These are phyloP conservation scores for Microtus richardsoni DNA, from an alignment of 2,113 vertebrate species.

Conservation along the genomic window DNA sequence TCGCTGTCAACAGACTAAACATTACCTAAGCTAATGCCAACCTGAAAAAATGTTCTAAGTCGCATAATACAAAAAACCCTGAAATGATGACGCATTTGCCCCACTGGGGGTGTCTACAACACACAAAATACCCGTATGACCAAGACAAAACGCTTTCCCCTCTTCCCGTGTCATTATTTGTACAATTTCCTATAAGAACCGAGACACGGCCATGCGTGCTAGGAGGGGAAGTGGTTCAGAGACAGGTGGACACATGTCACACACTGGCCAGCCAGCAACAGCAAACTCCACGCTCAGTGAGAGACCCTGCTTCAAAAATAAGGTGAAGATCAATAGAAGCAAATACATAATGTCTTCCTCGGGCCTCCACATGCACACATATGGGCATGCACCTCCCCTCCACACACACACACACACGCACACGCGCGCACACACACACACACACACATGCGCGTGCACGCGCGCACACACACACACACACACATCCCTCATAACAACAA, in stretches of 20 bases:
- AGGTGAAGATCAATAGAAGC: neutral
- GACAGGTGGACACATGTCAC: neutral
- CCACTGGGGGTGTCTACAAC: neutral
- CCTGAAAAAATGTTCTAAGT: neutral
- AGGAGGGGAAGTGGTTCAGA: too few relatives aligned
- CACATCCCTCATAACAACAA: neutral
- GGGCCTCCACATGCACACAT: neutral
- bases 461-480: too few relatives aligned
- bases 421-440: too few relatives aligned
- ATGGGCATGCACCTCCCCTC: too few relatives aligned
- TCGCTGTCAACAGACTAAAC: neutral
- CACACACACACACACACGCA: neutral
- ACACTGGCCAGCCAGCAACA: neutral
- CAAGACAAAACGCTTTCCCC: neutral
- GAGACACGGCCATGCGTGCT: neutral
- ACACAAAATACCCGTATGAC: neutral
- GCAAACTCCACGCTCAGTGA: neutral
- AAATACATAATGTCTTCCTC: neutral
- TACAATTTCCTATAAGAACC: neutral
- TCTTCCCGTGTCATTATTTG: slow-evolving; percentile 18
- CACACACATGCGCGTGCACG: neutral
- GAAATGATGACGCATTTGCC: slow-evolving; percentile 23
- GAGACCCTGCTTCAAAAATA: neutral
- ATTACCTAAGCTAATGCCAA: neutral
- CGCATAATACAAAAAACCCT: neutral